Base-by-base conservation (phyloP, 1,140 invertebrate species). In the Laupala kohalensis region DNA sequence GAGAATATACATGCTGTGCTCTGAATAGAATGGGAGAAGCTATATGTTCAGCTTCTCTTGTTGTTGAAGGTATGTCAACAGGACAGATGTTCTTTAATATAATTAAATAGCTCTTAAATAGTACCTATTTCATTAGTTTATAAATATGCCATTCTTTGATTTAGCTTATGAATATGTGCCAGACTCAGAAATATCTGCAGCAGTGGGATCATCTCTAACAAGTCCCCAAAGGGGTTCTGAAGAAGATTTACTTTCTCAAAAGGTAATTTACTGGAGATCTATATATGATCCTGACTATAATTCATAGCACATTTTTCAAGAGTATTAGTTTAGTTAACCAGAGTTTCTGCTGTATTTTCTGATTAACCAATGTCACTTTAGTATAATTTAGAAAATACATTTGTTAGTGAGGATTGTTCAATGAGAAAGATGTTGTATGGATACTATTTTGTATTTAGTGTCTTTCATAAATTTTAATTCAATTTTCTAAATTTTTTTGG, bases 121-220 rank as follows among this genome's bases (percentile, higher is more conserved):
- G n/a, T 71, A n/a, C 29, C 13, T 6, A 63, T 25, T 69, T 71
- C 30, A 67, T 66, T 15, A 69, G 3, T 70, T 6, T 26, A 65
- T 69, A 64, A 64, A 70, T 25, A 25, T 66, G 19, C 28, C n/a
- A 2, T n/a, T 75, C 26, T 78, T 78, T 79, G 73, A 69, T 78
- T 88, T 89, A 95, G 93, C 93, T 69, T 97, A 95, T 80, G 94
- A 97, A 84, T 96, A 97, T 81, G 86, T 93, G 73, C 92, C 92
- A 67, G 92, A 94, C 80, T 92, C 91, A 76, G 92, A 94, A 83
- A 90, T 92, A 63, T 86, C 87, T 30, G 80, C 82, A 25, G 82
- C 80, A 24, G 72, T 82, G 23, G 81, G 77, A 23, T 81, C 81
- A 19, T 82, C 82, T 4, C 78, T 85, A 75, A 82, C 84, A 75